phyloP scores from a whole-genome alignment of 2,888 invertebrate genomes.

The Megastigmus dorsalis region DNA sequence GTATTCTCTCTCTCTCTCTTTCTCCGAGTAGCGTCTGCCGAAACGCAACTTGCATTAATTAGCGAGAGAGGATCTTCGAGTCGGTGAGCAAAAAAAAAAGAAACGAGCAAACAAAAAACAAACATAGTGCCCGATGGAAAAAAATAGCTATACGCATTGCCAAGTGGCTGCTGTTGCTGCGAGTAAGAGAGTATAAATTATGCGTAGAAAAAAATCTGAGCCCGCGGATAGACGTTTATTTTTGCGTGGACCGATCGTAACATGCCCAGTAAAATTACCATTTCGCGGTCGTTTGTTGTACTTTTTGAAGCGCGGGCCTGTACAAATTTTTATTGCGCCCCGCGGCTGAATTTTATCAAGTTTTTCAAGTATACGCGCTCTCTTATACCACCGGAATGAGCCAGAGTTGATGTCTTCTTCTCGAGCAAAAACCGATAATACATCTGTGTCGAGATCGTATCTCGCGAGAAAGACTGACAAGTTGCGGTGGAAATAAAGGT shows the following conservation, averaged over 20 bases:
- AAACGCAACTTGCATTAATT: slow-evolving; percentile 41
- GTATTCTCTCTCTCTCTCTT: no score
- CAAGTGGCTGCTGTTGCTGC: slow-evolving; percentile 5
- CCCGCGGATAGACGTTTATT: not conserved
- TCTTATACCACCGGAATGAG: slow-evolving; percentile 7
- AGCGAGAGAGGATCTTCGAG: not conserved
- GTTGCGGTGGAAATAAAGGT: not conserved
- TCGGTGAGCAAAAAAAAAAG: no score
- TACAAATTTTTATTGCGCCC: slow-evolving; percentile 40
- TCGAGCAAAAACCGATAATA: not conserved
- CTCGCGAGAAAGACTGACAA: not conserved
- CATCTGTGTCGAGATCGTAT: not conserved
- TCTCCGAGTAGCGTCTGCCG: no score
- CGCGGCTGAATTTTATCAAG: not conserved
- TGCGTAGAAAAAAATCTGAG: slow-evolving; percentile 20
- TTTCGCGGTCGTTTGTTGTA: slow-evolving; percentile 12
- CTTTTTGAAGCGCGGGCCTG: not conserved
- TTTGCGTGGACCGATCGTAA: not conserved
- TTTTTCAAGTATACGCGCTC: not conserved
- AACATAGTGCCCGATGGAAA: not conserved
- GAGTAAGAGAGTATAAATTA: slow-evolving; percentile 9
- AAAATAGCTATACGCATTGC: slow-evolving; percentile 4
- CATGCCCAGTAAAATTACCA: slow-evolving; percentile 37
- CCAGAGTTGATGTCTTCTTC: not conserved
- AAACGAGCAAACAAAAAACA: no score